Conservation (phyloP, 2,888 invertebrate species). For the Trilocha varians region DNA sequence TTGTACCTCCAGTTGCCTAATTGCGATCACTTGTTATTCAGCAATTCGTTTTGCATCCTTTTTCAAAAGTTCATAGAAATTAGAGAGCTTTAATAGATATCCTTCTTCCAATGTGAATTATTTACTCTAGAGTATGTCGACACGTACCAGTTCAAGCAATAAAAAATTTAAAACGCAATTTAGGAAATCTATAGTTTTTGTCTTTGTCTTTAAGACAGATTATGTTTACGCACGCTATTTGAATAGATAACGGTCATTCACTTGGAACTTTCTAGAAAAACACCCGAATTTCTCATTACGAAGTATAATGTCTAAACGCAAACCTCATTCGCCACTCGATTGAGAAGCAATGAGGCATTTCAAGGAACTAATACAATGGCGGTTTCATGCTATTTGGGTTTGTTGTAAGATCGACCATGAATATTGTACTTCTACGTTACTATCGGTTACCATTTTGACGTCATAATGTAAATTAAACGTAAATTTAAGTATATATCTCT, state of each 20-base stretch:
- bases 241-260: neutral
- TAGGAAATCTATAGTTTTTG: no score
- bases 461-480: no score
- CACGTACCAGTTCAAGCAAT: no score
- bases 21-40: no score
- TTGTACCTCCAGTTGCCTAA: no score
- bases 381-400: conserved; percentile 26
- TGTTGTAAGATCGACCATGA: conserved; percentile 24
- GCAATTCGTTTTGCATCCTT: no score
- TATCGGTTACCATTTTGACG: conserved; percentile 5
- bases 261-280: neutral
- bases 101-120: no score
- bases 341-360: conserved; percentile 37
- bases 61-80: no score
- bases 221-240: neutral
- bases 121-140: no score
- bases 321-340: conserved; percentile 30
- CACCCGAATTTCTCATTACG: neutral
- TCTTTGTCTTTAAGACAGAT: neutral
- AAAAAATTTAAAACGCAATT: no score
- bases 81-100: no score
- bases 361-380: conserved; percentile 39
- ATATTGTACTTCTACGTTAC: conserved; percentile 12
- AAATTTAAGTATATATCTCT: no score
- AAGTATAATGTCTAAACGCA: conserved; percentile 2